Evolutionary conservation across 2,797 vertebrate species (phyloP), one percentile per base, ranked within the genome.

Genomic region (Sus cebifrons): DNA sequence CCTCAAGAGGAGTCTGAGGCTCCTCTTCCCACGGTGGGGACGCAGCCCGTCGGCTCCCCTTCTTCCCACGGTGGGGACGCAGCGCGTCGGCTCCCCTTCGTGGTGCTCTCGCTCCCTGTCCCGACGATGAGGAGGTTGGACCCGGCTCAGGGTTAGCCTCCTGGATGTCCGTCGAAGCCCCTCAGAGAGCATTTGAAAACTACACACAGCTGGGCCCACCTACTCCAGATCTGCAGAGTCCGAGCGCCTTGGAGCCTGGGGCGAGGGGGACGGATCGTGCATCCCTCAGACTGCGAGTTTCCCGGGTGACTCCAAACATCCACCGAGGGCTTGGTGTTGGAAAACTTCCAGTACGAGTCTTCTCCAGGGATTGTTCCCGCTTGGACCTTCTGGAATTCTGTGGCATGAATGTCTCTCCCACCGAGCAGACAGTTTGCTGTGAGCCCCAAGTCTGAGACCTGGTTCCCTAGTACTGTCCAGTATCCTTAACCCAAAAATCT

Each of bases 321-420:
- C 36, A 5, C 5, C 25, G 4, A 13, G 77, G 25, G 40, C 3
- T 7, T 4, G 3, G 3, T 4, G 4, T 14, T 25, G 36, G 29
- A 44, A 40, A 54, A 25, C 2, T 29, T 2, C 12, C 0, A 0
- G 2, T 0, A 7, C 7, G 10, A 5, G 21, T 0, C 16, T 44
- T 14, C 14, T 17, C 94, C 4, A 3, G 25, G 58, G 4, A 17
- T 14, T n/a, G 64, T 25, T 49, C 64, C 36, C 9, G 74, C 29
- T 2, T 2, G 2, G n/a, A 23, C 2, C 6, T n/a, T 10, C 29
- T 21, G 13, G n/a, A 62, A 21, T 12, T 56, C 58, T 6, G 16
- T 18, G 70, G 11, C 14, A 23, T 0, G 9, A 13, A 15, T 0
- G 0, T 4, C 23, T 32, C 58, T 25, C 56, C 29, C 5, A 0